Conservation (phyloP, 2,113 vertebrate genomes). For the Sitta europaea region DNA sequence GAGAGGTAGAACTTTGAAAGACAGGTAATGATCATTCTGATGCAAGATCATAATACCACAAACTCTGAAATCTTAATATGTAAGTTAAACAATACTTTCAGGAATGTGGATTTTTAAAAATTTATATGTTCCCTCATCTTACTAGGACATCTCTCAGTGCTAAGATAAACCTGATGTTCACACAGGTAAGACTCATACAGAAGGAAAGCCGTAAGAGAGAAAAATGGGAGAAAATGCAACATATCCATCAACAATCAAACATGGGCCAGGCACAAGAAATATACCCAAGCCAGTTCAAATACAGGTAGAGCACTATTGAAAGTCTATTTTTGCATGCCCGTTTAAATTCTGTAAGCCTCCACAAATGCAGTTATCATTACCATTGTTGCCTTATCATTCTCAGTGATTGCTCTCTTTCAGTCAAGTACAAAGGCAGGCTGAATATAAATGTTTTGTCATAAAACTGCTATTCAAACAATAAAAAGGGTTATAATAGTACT, state of each 20-base stretch:
- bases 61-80: background rate
- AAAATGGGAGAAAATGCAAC: background rate
- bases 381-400: slow-evolving; percentile 73
- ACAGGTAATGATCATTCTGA: background rate
- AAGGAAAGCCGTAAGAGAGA: background rate
- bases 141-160: background rate
- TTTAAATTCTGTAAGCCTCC: slow-evolving; percentile 66
- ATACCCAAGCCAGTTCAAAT: slow-evolving; percentile 1
- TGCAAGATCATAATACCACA: background rate
- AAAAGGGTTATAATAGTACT: slow-evolving; percentile 72
- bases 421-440: slow-evolving; percentile 72
- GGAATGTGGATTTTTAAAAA: slow-evolving; percentile 20
- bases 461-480: slow-evolving; percentile 78
- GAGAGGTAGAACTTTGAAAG: background rate
- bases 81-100: slow-evolving; percentile 16
- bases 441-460: slow-evolving; percentile 80
- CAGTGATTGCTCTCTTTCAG: slow-evolving; percentile 73
- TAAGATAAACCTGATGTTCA: background rate
- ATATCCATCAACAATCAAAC: slow-evolving; percentile 6
- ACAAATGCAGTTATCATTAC: slow-evolving; percentile 74
- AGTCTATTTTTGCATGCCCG: slow-evolving; percentile 45
- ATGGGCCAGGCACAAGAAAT: background rate
- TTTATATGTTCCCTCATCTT: background rate
- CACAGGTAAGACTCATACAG: background rate
- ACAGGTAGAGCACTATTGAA: slow-evolving; percentile 27